Base-by-base conservation (phyloP, 1,140 invertebrate genomes). In the Apocrypta bakeri region DNA sequence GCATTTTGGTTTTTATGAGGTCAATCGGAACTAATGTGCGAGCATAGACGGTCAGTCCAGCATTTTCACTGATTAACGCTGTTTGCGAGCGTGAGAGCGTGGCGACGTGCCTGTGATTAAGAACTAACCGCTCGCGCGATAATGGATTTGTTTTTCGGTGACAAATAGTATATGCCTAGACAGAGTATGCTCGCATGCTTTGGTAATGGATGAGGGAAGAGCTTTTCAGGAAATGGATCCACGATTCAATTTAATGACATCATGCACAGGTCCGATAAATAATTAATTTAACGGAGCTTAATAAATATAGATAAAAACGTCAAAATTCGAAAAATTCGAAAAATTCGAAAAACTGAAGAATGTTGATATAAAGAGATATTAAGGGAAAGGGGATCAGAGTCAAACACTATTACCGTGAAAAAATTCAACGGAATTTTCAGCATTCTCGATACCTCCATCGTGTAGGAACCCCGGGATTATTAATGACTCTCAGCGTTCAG, bases 1-100 rank as follows among this genome's bases (percentile, higher is more conserved):
- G 11, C n/a, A 24, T 61, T 72, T 63, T 80, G 42, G 40, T 80
- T 80, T 80, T 56, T 73, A 72, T 74, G 80, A 83, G 82, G 48
- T 66, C 79, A 40, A 33, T 66, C 82, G 79, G 83, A 84, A 85
- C 85, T 86, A 85, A 85, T 76, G 81, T 71, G 79, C 79, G 78
- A 72, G 40, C 83, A n/a, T n/a, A n/a, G 40, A 0, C 27, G 4
- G 84, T 85, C 82, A 25, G 82, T 82, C 83, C 83, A 87, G 85
- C 86, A 85, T 85, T 88, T 87, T 86, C 81, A 78, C 84, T 87
- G 85, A 87, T 87, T 86, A 88, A 87, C 84, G 78, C 85, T 88
- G 86, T 88, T 87, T 88, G 84, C 87, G 72, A n/a, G n/a, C n/a
- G n/a, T n/a, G n/a, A n/a, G n/a, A n/a, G n/a, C n/a, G n/a, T n/a